Percentiles rank a stretch among this genome's conserved stretches.
phyloP scores from a whole-genome alignment of 2,113 vertebrate species.

The Solea solea region DNA sequence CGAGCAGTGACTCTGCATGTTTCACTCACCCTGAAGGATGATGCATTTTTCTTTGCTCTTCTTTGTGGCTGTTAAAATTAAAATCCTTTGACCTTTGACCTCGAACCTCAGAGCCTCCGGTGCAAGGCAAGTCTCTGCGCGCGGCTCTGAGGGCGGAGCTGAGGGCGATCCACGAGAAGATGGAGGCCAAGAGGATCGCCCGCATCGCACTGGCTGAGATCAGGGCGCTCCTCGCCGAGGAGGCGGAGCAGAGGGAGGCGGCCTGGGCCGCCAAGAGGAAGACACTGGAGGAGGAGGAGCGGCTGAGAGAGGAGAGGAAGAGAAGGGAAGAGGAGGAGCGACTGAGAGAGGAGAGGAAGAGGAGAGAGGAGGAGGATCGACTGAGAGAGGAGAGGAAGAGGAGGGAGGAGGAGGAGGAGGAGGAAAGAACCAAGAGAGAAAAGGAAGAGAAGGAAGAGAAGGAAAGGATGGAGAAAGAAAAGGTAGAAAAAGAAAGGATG shows the following conservation, averaged over 20 bases:
- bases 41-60: not conserved
- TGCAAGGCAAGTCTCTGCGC: slow-evolving; percentile 71
- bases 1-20: not conserved
- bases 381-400: slow-evolving; percentile 3
- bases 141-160: slow-evolving; percentile 80
- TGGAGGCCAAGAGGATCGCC: slow-evolving; percentile 80
- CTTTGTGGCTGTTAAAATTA: not conserved
- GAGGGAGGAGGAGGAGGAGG: slow-evolving; percentile 35
- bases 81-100: not conserved
- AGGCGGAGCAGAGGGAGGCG: slow-evolving; percentile 63
- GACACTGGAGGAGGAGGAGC: slow-evolving; percentile 56
- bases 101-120: slow-evolving; percentile 52
- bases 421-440: slow-evolving; percentile 52
- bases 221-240: slow-evolving; percentile 61
- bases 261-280: slow-evolving; percentile 69
- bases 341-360: slow-evolving; percentile 5
- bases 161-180: slow-evolving; percentile 75
- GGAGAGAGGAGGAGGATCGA: slow-evolving; percentile 16
- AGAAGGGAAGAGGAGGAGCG: slow-evolving; percentile 13
- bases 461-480: slow-evolving; percentile 75
- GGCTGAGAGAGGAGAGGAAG: slow-evolving; percentile 64
- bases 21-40: not conserved
- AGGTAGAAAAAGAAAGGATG: slow-evolving; percentile 36
- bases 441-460: slow-evolving; percentile 74
- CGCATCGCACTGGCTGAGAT: slow-evolving; percentile 73